phyloP scores from a whole-genome alignment of 1,140 invertebrate genomes.

The Atta colombica region DNA sequence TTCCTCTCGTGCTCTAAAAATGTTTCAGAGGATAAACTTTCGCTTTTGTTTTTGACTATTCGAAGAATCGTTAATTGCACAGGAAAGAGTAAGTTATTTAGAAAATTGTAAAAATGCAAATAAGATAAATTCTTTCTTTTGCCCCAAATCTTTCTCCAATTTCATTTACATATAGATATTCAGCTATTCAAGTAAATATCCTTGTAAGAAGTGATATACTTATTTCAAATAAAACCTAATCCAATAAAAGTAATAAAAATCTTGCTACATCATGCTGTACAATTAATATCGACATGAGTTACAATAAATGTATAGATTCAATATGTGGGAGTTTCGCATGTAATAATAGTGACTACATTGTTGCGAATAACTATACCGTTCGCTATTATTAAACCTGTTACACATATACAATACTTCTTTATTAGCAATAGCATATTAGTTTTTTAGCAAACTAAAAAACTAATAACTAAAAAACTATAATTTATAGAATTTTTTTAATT shows the following conservation, averaged over 20 bases:
- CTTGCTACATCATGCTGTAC: background rate
- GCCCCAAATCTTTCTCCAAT: background rate
- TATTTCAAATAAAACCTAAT: background rate
- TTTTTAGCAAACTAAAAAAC: no score
- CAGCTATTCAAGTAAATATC: background rate
- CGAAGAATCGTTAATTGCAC: background rate
- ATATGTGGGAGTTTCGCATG: background rate
- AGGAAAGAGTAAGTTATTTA: background rate
- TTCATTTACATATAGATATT: background rate
- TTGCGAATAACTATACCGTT: background rate
- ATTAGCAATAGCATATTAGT: no score
- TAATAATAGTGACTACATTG: background rate
- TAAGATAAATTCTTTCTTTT: background rate
- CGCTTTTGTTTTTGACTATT: background rate
- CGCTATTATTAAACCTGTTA: background rate
- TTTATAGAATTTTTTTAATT: no score
- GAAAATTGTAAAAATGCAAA: background rate
- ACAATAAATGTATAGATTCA: background rate
- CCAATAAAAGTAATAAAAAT: background rate
- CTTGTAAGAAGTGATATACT: background rate
- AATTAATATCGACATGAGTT: background rate
- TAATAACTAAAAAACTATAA: no score
- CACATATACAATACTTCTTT: no score
- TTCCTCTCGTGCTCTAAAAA: background rate
- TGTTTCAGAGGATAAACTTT: background rate